phyloP scores from a whole-genome alignment of 1,140 invertebrate species.

The Goniozus legneri region DNA sequence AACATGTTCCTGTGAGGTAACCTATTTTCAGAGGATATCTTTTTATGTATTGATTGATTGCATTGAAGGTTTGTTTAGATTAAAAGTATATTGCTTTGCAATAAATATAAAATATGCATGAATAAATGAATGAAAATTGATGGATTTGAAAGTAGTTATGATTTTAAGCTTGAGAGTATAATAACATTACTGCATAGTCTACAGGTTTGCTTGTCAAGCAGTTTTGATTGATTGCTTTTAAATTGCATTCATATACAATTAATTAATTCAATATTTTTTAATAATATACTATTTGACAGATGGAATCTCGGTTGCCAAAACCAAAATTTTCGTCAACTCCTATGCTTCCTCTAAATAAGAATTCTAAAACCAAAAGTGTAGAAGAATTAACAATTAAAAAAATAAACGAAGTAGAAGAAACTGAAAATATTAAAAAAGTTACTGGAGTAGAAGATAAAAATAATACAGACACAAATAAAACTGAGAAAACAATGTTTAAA shows the following conservation, averaged over 20 bases:
- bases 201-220: too few relatives aligned
- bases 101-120: not conserved
- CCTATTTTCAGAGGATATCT: not conserved
- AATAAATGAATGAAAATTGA: not conserved
- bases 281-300: conserved; percentile 21
- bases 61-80: too few relatives aligned
- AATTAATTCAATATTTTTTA: not conserved
- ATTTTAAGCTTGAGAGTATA: too few relatives aligned
- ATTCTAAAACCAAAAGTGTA: conserved; percentile 7
- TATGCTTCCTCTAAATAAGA: conserved; percentile 11
- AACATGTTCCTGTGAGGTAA: conserved; percentile 12
- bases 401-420: not conserved
- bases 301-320: conserved; percentile 42
- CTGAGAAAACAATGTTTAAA: too few relatives aligned
- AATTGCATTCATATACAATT: not conserved
- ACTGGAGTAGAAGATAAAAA: not conserved
- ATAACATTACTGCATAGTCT: too few relatives aligned
- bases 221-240: not conserved
- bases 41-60: not conserved
- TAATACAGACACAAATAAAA: not conserved
- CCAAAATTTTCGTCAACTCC: conserved; percentile 11
- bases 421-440: not conserved
- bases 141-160: not conserved
- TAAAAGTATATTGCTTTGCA: too few relatives aligned
- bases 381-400: conserved; percentile 10